phyloP scores from a whole-genome alignment of 2,888 invertebrate genomes.

The Muschampia plurimacula region DNA sequence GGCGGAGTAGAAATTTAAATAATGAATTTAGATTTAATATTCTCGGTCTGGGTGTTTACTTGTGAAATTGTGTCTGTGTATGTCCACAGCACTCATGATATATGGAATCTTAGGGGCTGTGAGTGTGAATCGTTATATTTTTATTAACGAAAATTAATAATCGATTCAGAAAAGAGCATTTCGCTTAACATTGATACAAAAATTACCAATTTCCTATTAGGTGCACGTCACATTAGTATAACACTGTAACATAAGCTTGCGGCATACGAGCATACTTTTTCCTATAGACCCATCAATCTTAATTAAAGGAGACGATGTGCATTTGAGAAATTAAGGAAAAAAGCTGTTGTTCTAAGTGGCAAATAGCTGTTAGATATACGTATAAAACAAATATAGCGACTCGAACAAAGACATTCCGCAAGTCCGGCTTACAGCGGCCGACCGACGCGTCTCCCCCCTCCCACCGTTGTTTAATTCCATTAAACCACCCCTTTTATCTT shows the following conservation, averaged over 20 bases:
- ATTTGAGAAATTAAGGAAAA: constrained; percentile 21
- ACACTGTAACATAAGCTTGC: neutral
- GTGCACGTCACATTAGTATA: too few relatives aligned
- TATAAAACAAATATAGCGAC: constrained; percentile 35
- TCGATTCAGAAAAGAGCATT: too few relatives aligned
- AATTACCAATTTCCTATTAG: too few relatives aligned
- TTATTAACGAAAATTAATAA: too few relatives aligned
- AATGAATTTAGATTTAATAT: too few relatives aligned
- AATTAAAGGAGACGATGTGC: constrained; percentile 11
- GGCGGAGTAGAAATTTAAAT: too few relatives aligned
- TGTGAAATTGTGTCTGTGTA: too few relatives aligned
- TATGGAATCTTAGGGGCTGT: too few relatives aligned
- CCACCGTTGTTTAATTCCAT: constrained; percentile 82
- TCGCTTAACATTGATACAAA: too few relatives aligned
- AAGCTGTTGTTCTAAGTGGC: constrained; percentile 34
- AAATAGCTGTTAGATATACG: constrained; percentile 34
- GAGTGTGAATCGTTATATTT: too few relatives aligned
- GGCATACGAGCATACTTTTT: neutral
- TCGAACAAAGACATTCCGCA: constrained; percentile 77
- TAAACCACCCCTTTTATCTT: constrained; percentile 84
- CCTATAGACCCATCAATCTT: neutral
- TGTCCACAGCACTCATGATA: too few relatives aligned
- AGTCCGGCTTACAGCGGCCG: constrained; percentile 71
- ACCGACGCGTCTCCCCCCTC: constrained; percentile 43
- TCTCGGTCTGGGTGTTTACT: too few relatives aligned